Conservation (phyloP, 2,888 invertebrate species). For the Sphecodes monilicornis region DNA sequence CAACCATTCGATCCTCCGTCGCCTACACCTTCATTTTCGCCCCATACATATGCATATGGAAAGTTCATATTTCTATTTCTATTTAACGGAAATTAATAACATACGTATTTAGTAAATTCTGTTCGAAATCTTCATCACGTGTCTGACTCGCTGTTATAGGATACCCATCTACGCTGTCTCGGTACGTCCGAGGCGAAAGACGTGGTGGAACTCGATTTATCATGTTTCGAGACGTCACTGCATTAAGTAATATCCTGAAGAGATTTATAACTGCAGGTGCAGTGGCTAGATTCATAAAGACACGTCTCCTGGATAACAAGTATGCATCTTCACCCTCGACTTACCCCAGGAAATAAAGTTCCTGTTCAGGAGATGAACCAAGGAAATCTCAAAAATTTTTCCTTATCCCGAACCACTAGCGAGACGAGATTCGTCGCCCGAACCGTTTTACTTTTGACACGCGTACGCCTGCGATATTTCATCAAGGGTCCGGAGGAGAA, state of each 20-base stretch:
- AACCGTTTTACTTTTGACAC: slow-evolving; percentile 25
- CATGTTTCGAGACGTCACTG: slow-evolving; percentile 61
- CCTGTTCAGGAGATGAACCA: slow-evolving; percentile 58
- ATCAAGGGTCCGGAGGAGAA: neutral
- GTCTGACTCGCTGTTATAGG: no score
- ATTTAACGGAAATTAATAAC: no score
- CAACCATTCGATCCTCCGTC: no score
- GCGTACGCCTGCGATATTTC: slow-evolving; percentile 10
- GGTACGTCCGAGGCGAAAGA: slow-evolving; percentile 26
- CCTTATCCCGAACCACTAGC: slow-evolving; percentile 48
- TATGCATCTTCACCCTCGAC: slow-evolving; percentile 38
- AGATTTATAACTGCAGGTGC: slow-evolving; percentile 61
- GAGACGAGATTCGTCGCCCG: slow-evolving; percentile 31
- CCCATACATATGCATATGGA: no score
- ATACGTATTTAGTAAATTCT: no score
- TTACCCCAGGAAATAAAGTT: slow-evolving; percentile 67
- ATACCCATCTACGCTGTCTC: slow-evolving; percentile 41
- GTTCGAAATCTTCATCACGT: no score
- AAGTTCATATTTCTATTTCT: no score
- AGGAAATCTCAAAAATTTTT: slow-evolving; percentile 59
- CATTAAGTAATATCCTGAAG: slow-evolving; percentile 66
- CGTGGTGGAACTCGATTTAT: slow-evolving; percentile 61
- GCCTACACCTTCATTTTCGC: no score
- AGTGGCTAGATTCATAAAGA: slow-evolving; percentile 37
- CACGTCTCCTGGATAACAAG: slow-evolving; percentile 41